Evolutionary conservation across 2,797 vertebrate species (phyloP), one percentile per base, ranked within the genome.

Genomic region (Momotus momota): DNA sequence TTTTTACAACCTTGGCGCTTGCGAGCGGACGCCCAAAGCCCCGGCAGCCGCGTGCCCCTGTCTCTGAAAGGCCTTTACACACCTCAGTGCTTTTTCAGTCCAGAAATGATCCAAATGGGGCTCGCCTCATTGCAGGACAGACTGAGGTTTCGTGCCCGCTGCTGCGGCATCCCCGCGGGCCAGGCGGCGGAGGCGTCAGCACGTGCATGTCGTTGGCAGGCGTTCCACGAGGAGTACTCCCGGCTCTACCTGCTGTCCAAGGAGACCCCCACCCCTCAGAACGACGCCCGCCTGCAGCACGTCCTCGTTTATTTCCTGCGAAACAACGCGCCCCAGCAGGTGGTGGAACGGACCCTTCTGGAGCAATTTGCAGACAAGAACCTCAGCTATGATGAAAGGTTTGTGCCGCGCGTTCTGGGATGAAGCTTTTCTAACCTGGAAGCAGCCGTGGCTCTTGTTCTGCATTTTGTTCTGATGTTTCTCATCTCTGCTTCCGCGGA

Each of bases 301-400:
- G 97, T 99, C 35, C 98, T 99, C 33, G 96, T 99, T 55, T 99
- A 99, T 98, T 98, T 99, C 97, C 98, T 99, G 96, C 99, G 99
- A 93, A 99, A 99, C 96, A 97, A 98, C 4, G 99, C 99, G 1
- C 99, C 99, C 3, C 98, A 99, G 60, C 98, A 98, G 22, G 97
- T 99, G 12, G 98, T 99, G 29, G 99, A 99, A 62, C 98, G 99
- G 86, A 99, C 99, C 6, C 98, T 99, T 57, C 98, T 99, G 14
- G 99, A 99, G 95, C 99, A 99, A 97, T 99, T 99, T 85, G 99
- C 98, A 0, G 99, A 99, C 97, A 99, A 98, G 82, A 99, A 99
- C 97, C 98, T 99, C 80, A 99, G 99, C 98, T 99, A 99, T 2
- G 99, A 99, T 6, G 99, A 99, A 81, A 98, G 99, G 99, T 99